These are phyloP conservation scores for Synanthedon andrenaeformis DNA, from an alignment of 2,888 invertebrate genomes.

Conservation along the genomic window DNA sequence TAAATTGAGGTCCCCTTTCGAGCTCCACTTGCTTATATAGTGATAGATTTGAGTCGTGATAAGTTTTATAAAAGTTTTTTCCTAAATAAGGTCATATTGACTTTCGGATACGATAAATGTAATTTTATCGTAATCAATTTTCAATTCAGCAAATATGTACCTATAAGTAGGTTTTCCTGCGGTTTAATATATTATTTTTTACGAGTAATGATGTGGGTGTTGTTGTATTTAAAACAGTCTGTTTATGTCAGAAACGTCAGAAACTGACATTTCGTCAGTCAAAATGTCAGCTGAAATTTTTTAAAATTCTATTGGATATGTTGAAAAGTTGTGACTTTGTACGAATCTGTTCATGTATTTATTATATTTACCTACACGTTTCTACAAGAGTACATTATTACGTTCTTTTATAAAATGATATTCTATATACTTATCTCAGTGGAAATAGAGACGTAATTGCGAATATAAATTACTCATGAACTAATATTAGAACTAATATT, in stretches of 20 bases:
- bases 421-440: not conserved
- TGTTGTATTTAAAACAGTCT: too few species aligned
- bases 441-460: slow-evolving; percentile 9
- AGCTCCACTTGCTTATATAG: not conserved
- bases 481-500: slow-evolving; percentile 24
- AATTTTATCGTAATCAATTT: too few species aligned
- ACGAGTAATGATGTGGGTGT: too few species aligned
- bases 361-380: too few species aligned
- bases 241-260: too few species aligned
- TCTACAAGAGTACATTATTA: not conserved
- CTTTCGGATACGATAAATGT: too few species aligned
- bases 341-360: too few species aligned
- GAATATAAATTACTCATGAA: slow-evolving; percentile 20
- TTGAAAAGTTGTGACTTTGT: too few species aligned
- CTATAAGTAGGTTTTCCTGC: too few species aligned
- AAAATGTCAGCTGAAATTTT: not conserved
- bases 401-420: not conserved
- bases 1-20: slow-evolving; percentile 27
- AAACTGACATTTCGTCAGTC: not conserved
- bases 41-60: slow-evolving; percentile 1
- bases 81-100: not conserved
- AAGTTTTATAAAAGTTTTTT: not conserved
- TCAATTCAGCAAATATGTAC: too few species aligned
- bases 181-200: too few species aligned
- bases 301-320: not conserved